phyloP scores from a whole-genome alignment of 2,113 vertebrate species.

The Sminthopsis crassicaudata region DNA sequence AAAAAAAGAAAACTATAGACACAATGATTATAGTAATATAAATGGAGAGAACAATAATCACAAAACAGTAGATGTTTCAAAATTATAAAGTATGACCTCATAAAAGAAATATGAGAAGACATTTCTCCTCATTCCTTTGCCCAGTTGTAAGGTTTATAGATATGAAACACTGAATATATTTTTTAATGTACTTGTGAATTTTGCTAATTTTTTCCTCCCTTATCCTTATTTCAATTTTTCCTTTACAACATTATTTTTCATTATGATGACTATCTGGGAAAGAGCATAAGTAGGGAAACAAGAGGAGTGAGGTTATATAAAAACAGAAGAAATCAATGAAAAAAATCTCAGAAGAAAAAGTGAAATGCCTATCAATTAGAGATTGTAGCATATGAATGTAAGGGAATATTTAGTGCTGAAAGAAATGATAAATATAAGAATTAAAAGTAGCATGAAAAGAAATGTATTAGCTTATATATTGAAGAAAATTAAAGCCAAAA shows the following conservation, averaged over 20 bases:
- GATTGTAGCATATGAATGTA: not conserved
- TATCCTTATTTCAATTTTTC: not conserved
- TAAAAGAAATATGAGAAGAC: not conserved
- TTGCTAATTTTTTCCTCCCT: not conserved
- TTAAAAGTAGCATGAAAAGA: not conserved
- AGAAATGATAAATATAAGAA: not conserved
- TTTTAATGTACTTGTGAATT: not conserved
- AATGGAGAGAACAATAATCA: not conserved
- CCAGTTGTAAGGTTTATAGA: not conserved
- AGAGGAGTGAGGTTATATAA: not conserved
- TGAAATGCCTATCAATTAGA: not conserved
- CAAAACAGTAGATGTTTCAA: not conserved
- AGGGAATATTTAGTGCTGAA: not conserved
- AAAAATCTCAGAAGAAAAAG: not conserved
- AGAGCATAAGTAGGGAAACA: not conserved
- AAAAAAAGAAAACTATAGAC: not conserved
- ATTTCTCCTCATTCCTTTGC: not conserved
- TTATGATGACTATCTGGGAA: not conserved
- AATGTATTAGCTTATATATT: not conserved
- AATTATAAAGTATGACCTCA: not conserved
- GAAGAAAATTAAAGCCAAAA: not conserved
- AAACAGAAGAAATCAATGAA: not conserved
- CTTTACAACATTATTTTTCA: not conserved
- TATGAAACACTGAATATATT: not conserved
- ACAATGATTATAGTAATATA: not conserved